Evolutionary conservation across 2,888 invertebrate species (phyloP).

Genomic region (Nephrotoma flavescens): DNA sequence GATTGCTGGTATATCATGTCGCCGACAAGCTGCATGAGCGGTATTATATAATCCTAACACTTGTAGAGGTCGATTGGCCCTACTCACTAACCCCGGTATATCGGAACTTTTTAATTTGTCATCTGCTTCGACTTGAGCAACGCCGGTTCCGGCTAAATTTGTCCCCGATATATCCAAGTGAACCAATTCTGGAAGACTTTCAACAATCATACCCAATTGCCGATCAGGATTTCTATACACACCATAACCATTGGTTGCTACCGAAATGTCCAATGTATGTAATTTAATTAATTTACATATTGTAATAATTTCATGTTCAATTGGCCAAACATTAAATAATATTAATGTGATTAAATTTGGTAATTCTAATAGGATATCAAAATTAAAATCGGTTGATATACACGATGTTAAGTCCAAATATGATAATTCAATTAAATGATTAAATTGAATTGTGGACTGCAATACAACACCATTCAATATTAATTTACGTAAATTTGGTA

Average conservation of each 20-base stretch:
- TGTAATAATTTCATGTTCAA: conserved; percentile 34
- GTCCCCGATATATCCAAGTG: conserved; percentile 93
- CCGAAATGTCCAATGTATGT: conserved; percentile 74
- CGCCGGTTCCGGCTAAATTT: conserved; percentile 79
- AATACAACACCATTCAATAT: conserved; percentile 30
- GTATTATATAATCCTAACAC: conserved; percentile 89
- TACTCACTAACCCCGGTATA: conserved; percentile 71
- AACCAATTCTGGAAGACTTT: conserved; percentile 54
- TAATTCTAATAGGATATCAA: conserved; percentile 39
- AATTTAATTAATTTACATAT: conserved; percentile 41
- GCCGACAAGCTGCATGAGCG: conserved; percentile 73
- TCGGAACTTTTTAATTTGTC: conserved; percentile 40
- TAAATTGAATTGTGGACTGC: conserved; percentile 26
- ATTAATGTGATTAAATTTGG: conserved; percentile 57
- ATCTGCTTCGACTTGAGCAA: conserved; percentile 39
- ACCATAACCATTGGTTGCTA: conserved; percentile 51
- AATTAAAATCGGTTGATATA: conserved; percentile 28
- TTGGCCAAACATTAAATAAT: conserved; percentile 61
- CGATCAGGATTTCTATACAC: conserved; percentile 60
- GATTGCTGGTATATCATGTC: conserved; percentile 83
- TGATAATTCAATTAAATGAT: conserved; percentile 23
- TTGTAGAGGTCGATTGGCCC: conserved; percentile 63
- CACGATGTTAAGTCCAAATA: conserved; percentile 31
- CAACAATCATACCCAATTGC: conserved; percentile 51
- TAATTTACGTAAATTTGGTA: conserved; percentile 28